Base-by-base conservation (phyloP, 1,140 invertebrate species). In the Melipona quadrifasciata region DNA sequence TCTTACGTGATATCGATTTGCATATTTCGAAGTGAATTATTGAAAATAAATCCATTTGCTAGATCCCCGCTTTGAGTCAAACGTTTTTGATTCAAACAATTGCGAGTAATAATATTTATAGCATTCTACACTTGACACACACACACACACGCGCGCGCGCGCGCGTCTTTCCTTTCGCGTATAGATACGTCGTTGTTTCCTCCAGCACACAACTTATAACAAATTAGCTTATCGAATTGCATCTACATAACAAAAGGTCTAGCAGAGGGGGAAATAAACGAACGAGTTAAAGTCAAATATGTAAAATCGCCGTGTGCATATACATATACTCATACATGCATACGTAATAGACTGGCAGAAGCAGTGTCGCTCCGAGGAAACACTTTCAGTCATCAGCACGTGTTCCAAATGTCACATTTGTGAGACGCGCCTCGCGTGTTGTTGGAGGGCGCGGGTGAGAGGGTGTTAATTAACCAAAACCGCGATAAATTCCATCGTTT, bases 381-480 rank as follows among this genome's bases (percentile, higher is more conserved):
- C 51, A 55, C 47, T 68, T 55, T 34, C 16, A 27, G 39, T 57
- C 65, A 53, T 6, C 34, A 39, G 53, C 67, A 80, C 68, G 78
- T 72, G 65, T 47, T 17, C 19, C 67, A 3, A 19, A 27, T 57
- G 6, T 34, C 17, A 58, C 68, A 61, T 72, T 61, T 31, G 76
- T 24, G 61, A 17, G 76, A 24, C n/a, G 24, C 61, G 57, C 31
- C 64, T 67, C n/a, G 65, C 74, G 74, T 71, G 85, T 87, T 77
- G 71, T 85, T 77, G 47, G 86, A 79, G 80, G 71, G 34, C 34
- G 34, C 34, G 34, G 34, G 34, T 5, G 34, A 47, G 39, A 47
- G 39, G 71, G 65, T 76, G 81, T 83, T 77, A 77, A 83, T 83
- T 78, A 78, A 78, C 55, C n/a, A 77, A 27, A 83, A 83, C 39